Evolutionary conservation across 2,113 vertebrate genomes (phyloP).

Genomic region (Laterallus jamaicensis): DNA sequence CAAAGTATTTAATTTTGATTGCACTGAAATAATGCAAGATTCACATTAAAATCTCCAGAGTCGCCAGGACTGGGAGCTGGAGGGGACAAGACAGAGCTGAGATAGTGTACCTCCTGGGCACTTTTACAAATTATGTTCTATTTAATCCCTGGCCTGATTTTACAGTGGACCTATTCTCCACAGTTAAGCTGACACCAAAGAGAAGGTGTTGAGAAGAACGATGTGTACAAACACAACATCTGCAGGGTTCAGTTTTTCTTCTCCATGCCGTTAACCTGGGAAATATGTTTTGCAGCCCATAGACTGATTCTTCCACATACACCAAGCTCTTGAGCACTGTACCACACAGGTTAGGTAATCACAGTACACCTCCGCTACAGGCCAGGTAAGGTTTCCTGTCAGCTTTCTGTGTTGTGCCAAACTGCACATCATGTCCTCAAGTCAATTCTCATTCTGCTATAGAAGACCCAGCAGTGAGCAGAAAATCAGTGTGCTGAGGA

Average conservation of each 20-base stretch:
- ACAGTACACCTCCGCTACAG: neutral
- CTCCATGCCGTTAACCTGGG: neutral
- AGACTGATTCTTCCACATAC: neutral
- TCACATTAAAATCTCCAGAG: neutral
- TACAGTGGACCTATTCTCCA: neutral
- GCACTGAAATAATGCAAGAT: neutral
- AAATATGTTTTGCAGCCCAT: neutral
- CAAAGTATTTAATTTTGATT: neutral
- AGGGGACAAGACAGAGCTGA: neutral
- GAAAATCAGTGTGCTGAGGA: neutral
- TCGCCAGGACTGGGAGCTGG: neutral
- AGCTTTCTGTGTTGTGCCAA: neutral
- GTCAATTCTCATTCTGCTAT: neutral
- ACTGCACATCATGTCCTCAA: rapidly evolving
- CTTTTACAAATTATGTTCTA: neutral
- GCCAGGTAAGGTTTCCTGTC: neutral
- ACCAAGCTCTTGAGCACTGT: neutral
- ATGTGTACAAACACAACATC: neutral
- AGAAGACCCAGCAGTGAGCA: neutral
- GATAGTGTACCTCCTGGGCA: neutral
- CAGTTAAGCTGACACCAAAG: neutral
- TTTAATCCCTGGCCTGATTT: neutral
- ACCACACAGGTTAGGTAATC: neutral
- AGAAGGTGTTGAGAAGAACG: rapidly evolving
- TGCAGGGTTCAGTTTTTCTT: neutral